Percentiles rank a stretch among this genome's conserved stretches.
These are phyloP conservation scores for Drosophila conformis DNA, from an alignment of 2,888 invertebrate species.

Conservation along the genomic window DNA sequence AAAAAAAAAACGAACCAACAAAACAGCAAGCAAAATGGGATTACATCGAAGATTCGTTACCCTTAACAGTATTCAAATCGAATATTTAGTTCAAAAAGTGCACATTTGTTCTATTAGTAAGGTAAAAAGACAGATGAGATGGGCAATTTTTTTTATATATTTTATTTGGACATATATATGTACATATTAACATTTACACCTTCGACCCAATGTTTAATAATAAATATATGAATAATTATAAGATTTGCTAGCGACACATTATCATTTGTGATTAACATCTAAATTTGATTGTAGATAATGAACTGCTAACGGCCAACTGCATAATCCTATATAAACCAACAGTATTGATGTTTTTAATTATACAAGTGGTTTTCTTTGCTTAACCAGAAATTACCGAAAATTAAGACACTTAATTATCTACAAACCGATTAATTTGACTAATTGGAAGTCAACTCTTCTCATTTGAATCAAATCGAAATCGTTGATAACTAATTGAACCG, in stretches of 20 bases:
- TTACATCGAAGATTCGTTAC: slow-evolving; percentile 10
- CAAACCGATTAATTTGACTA: not conserved
- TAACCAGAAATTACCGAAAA: not conserved
- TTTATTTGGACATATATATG: not conserved
- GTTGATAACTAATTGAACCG: slow-evolving; percentile 37
- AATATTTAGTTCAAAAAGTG: not conserved
- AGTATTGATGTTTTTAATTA: not conserved
- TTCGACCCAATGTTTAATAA: not conserved
- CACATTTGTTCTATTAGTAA: not conserved
- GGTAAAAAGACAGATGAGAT: not conserved
- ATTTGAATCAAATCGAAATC: not conserved
- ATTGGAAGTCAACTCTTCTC: not conserved
- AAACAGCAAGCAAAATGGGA: not conserved
- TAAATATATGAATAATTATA: not conserved
- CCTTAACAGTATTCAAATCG: not conserved
- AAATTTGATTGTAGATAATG: not conserved
- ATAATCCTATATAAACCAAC: not conserved
- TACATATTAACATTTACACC: not conserved
- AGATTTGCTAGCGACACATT: not conserved
- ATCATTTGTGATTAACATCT: not conserved
- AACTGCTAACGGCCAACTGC: not conserved
- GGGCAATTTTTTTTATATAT: not conserved
- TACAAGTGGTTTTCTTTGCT: not conserved
- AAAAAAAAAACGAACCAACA: not conserved
- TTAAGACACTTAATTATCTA: not conserved